Base-by-base conservation (phyloP, 2,113 vertebrate genomes). In the Tupaia tana region DNA sequence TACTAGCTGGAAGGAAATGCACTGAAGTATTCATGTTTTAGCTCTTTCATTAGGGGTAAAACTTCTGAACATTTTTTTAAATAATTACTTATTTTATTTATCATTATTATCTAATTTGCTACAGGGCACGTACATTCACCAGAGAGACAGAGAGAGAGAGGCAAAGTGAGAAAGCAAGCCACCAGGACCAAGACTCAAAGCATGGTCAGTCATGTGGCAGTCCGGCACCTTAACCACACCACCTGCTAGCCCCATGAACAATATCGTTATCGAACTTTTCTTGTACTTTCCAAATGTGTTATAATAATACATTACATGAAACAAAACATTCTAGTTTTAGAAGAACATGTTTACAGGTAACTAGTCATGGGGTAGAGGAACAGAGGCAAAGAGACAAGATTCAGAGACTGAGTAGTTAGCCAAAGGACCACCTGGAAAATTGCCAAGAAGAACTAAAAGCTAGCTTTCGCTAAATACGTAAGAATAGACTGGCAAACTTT, bases 1-100 rank as follows among this genome's bases (percentile, higher is more conserved):
- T n/a, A 93, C 56, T 69, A 86, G 74, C 29, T 67, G n/a, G 25
- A 95, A 95, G 4, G 16, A 89, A 81, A 89, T 29, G 91, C 16
- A 59, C 18, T 54, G 81, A 92, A 90, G 80, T 10, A 92, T 54
- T 80, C 80, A 18, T n/a, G 54, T 81, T 88, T 93, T 78, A 11
- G 81, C 84, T 61, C 73, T 34, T 73, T 94, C 69, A 25, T 83
- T 43, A 74, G 15, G 71, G 61, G 59, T 86, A 18, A 18, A 43
- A 79, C 73, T 64, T 22, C 34, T 27, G 11, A 18, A 80, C 25
- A 78, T 94, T 43, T 43, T 43, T 43, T 43, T 4, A 43, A 43
- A 43, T 43, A 43, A 43, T 43, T 43, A 43, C 43, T 43, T 43
- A 43, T 43, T 43, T 43, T 43, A 43, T 43, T 43, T 43, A 43